Evolutionary conservation across 1,140 invertebrate genomes (phyloP).

Genomic region (Spodoptera frugiperda): DNA sequence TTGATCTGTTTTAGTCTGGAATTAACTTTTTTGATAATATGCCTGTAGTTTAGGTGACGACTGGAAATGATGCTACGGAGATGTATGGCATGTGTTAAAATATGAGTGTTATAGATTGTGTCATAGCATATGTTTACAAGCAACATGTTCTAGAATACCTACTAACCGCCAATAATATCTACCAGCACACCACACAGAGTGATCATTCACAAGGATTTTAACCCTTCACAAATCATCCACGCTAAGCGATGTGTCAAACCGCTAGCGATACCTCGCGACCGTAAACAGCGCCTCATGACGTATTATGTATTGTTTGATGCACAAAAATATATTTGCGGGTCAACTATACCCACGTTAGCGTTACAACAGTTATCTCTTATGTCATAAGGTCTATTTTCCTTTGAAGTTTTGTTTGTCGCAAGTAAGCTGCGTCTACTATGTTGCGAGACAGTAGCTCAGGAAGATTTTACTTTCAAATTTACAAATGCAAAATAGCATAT

Average conservation of each 20-base stretch:
- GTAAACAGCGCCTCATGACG: constrained; percentile 63
- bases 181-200: constrained; percentile 9
- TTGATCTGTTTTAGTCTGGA: constrained; percentile 13
- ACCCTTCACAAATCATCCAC: constrained; percentile 66
- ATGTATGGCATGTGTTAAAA: background rate
- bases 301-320: constrained; percentile 65
- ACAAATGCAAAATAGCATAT: constrained; percentile 73
- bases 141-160: constrained; percentile 2
- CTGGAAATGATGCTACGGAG: too few species aligned
- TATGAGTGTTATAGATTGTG: background rate
- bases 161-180: background rate
- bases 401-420: background rate
- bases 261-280: constrained; percentile 65
- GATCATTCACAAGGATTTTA: constrained; percentile 39
- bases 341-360: constrained; percentile 26
- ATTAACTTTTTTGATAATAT: background rate
- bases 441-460: constrained; percentile 71
- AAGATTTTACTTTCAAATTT: constrained; percentile 73
- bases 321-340: constrained; percentile 43
- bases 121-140: too few species aligned
- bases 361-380: constrained; percentile 1
- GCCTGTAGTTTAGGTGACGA: too few species aligned
- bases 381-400: constrained; percentile 18
- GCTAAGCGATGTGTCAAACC: constrained; percentile 65
- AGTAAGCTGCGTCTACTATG: constrained; percentile 52